Evolutionary conservation across 2,888 invertebrate species (phyloP).

Genomic region (Falcaria lacertinaria): DNA sequence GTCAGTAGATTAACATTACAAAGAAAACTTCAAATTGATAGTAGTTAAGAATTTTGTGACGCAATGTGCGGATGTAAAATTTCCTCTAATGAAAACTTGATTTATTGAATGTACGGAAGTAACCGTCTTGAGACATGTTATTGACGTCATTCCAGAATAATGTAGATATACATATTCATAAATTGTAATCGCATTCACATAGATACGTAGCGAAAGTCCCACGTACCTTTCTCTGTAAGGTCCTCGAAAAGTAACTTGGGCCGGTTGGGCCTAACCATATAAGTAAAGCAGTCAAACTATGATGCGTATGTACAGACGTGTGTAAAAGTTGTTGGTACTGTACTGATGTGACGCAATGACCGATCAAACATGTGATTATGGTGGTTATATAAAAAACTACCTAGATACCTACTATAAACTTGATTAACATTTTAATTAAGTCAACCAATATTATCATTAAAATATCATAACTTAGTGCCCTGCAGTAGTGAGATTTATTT

Average conservation of each 20-base stretch:
- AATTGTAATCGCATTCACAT: conserved; percentile 15
- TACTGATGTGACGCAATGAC: not conserved
- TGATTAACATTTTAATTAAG: too few relatives aligned
- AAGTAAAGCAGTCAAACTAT: not conserved
- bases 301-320: not conserved
- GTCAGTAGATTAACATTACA: too few relatives aligned
- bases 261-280: conserved; percentile 7
- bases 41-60: too few relatives aligned
- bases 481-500: too few relatives aligned
- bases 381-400: too few relatives aligned
- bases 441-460: too few relatives aligned
- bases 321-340: not conserved
- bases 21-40: not conserved
- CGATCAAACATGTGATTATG: not conserved
- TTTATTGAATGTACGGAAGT: not conserved
- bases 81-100: not conserved
- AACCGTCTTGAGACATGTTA: not conserved
- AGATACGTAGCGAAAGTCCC: conserved; percentile 21
- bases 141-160: not conserved
- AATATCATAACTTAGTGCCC: too few relatives aligned
- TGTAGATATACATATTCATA: conserved; percentile 14
- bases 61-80: not conserved
- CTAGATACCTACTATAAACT: too few relatives aligned
- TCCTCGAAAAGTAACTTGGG: conserved; percentile 11
- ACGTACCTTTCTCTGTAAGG: conserved; percentile 20